Base-by-base conservation (phyloP, 1,140 invertebrate species). In the Telenomus remus region DNA sequence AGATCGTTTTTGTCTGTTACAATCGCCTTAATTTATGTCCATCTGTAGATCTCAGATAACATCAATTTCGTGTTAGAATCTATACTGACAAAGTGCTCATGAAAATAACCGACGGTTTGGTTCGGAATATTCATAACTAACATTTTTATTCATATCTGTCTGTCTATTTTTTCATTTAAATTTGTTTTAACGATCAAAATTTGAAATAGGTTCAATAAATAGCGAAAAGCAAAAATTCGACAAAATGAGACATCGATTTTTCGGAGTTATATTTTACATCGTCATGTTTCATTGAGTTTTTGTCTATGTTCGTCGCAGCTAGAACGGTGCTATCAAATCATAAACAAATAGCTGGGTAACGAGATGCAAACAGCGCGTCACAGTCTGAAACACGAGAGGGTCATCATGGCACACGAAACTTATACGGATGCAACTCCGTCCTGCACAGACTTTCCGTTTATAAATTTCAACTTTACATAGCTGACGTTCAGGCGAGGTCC, bases 331-430 rank as follows among this genome's bases (percentile, higher is more conserved):
- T 77, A 77, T 77, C 75, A 77, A 77, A 77, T 77, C 64, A 77
- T 68, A 77, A 77, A 77, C 75, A 77, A 77, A 77, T 77, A 77
- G 57, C 63, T 48, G 56, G 57, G 69, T 77, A 77, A 77, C 69
- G 75, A 77, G 75, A 77, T 77, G 75, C 75, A 77, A 77, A 77
- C 75, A 73, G 63, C 69, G 46, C 68, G 63, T 55, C 75, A 60
- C 69, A 59, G 49, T 51, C 61, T 68, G 56, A 71, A 68, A 68
- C 69, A 68, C 68, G 68, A 72, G 68, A 68, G 68, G 75, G 75
- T 72, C 61, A 77, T 66, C 70, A 55, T 54, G 46, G 55, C 19
- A 27, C 43, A 59, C 61, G 56, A 47, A 66, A 64, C 50, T 59
- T 27, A 27, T 60, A 60, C 60, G 43, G 60, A 53, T 53, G 34